Evolutionary conservation across 2,797 vertebrate genomes (phyloP), one percentile per base, ranked within the genome.

Genomic region (Chelmon rostratus): DNA sequence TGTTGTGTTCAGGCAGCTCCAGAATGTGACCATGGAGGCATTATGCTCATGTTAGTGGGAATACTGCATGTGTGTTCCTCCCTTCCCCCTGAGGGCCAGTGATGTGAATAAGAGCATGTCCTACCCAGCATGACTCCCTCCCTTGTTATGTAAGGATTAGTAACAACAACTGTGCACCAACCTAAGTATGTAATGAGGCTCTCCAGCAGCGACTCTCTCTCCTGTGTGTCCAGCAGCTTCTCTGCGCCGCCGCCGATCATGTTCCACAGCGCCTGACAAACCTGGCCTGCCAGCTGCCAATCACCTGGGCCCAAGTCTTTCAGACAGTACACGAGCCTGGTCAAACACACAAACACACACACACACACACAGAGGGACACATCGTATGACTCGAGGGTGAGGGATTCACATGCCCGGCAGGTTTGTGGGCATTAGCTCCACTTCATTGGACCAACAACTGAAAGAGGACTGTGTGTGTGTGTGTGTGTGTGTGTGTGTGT

Each of bases 201-300:
- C 67, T 91, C 37, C 54, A 96, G 81, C 76, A 99, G 94, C 0
- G 70, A 83, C 40, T 84, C 47, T 8, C 88, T 87, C 63, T 95
- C 92, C 78, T 93, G 89, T 0, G 54, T 3, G 35, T 87, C 76
- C 79, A 94, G 71, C 67, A 76, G 70, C 64, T 61, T 67, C 65
- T 86, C 84, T 0, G 84, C 1, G 81, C 86, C 0, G 37, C 58
- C 11, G 44, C 78, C 90, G 54, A 93, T 97, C 90, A 96, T 94
- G 94, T 99, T 99, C 97, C 98, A 99, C 81, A 99, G 78, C 1
- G 97, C 97, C 94, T 97, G 98, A 94, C 98, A 99, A 66, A 96
- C 91, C 91, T 98, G 93, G 57, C 95, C 95, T 6, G 96, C 97
- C 89, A 99, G 91, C 93, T 97, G 97, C 98, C 98, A 99, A 79